Conservation (phyloP, 92 coral and sea anemone species). For the Phenganax stokvisi region DNA sequence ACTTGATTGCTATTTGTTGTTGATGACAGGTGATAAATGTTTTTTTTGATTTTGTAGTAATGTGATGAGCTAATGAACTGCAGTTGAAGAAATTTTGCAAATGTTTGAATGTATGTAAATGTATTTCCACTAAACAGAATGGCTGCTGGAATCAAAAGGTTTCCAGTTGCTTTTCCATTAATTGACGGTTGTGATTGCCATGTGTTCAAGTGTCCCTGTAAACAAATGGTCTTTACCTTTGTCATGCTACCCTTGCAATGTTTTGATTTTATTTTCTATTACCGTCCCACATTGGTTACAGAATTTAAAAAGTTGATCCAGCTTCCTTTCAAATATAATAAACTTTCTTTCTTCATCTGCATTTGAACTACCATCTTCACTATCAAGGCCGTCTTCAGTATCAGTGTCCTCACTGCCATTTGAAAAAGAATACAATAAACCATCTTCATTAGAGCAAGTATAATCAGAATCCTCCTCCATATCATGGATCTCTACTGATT, state of each 20-base stretch:
- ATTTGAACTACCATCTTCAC: conserved; percentile 51
- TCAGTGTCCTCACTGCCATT: conserved; percentile 43
- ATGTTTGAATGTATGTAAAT: not conserved
- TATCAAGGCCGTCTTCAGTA: not conserved
- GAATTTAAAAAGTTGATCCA: conserved; percentile 20
- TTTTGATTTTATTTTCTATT: not conserved
- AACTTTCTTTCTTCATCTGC: conserved; percentile 12
- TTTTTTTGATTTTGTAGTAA: conserved; percentile 37
- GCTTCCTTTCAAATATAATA: conserved; percentile 36
- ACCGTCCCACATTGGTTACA: conserved; percentile 26
- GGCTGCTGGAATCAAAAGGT: conserved; percentile 24
- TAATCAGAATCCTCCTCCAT: too few species aligned
- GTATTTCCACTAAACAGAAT: conserved; percentile 32
- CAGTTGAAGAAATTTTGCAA: conserved; percentile 7
- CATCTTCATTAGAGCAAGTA: not conserved
- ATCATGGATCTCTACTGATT: not conserved
- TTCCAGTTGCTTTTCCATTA: conserved; percentile 11
- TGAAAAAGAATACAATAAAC: not conserved
- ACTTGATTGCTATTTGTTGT: conserved; percentile 45
- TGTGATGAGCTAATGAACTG: conserved; percentile 6
- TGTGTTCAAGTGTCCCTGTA: conserved; percentile 6
- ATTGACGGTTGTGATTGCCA: conserved; percentile 20
- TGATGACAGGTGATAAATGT: conserved; percentile 44
- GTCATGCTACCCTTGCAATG: conserved; percentile 29
- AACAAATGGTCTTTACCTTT: conserved; percentile 1